These are phyloP conservation scores for Rhingia rostrata DNA, from an alignment of 2,888 invertebrate species.

Conservation along the genomic window DNA sequence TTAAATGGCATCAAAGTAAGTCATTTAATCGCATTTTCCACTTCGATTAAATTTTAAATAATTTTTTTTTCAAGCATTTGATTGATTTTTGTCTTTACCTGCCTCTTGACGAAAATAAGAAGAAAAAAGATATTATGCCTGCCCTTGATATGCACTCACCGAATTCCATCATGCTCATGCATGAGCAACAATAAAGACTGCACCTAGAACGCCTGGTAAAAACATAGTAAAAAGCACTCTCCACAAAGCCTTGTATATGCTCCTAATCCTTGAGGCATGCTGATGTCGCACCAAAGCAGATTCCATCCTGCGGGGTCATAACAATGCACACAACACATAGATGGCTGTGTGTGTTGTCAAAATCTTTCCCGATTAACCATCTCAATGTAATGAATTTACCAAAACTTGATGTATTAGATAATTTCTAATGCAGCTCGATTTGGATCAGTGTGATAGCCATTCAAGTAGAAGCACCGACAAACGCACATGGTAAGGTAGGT, in stretches of 20 bases:
- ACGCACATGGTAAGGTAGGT: neutral
- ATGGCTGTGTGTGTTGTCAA: neutral
- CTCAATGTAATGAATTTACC: constrained; percentile 31
- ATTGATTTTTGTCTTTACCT: constrained; percentile 41
- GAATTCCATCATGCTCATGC: constrained; percentile 45
- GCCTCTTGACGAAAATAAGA: too few relatives aligned
- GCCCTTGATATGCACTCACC: constrained; percentile 13
- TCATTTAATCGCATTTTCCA: constrained; percentile 35
- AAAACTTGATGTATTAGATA: constrained; percentile 46
- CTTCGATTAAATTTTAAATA: constrained; percentile 44
- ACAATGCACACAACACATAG: neutral
- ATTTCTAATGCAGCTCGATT: constrained; percentile 12
- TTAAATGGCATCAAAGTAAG: constrained; percentile 15
- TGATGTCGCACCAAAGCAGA: constrained; percentile 37
- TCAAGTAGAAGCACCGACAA: constrained; percentile 19
- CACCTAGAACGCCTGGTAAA: constrained; percentile 38
- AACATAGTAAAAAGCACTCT: constrained; percentile 32
- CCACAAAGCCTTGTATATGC: constrained; percentile 1
- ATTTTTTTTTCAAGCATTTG: constrained; percentile 20
- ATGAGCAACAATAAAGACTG: constrained; percentile 58
- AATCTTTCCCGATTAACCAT: constrained; percentile 55
- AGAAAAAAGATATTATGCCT: too few relatives aligned
- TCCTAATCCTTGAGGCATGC: constrained; percentile 23
- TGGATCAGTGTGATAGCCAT: neutral
- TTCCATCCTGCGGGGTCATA: constrained; percentile 12